phyloP scores from a whole-genome alignment of 2,797 vertebrate genomes.

The Alfaro cultratus region DNA sequence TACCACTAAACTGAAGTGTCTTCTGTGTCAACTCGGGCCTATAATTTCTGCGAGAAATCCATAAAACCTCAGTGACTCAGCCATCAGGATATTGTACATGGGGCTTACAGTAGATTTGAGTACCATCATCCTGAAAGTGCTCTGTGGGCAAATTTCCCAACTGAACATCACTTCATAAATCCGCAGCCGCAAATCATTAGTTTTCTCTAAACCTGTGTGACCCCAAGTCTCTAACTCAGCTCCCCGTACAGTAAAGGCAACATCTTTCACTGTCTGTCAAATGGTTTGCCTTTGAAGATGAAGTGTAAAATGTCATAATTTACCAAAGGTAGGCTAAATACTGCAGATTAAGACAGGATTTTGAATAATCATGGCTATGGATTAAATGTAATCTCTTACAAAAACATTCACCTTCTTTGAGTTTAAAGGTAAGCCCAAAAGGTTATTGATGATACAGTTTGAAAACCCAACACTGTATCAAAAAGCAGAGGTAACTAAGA shows the following conservation, averaged over 20 bases:
- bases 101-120: slow-evolving; percentile 42
- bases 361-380: neutral
- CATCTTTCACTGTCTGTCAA: neutral
- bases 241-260: slow-evolving; percentile 9
- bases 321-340: neutral
- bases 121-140: slow-evolving; percentile 56
- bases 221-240: slow-evolving; percentile 33
- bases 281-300: neutral
- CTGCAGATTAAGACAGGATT: neutral
- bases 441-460: neutral
- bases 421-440: neutral
- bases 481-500: neutral
- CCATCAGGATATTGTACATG: slow-evolving; percentile 27
- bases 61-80: slow-evolving; percentile 14
- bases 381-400: neutral
- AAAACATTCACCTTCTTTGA: neutral
- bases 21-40: slow-evolving; percentile 22
- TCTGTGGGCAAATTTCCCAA: slow-evolving; percentile 64
- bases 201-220: slow-evolving; percentile 38
- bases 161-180: slow-evolving; percentile 62
- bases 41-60: slow-evolving; percentile 36
- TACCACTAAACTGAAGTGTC: slow-evolving; percentile 27
- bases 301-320: neutral
- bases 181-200: slow-evolving; percentile 43
- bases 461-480: neutral